phyloP scores from a whole-genome alignment of 2,888 invertebrate genomes.

The Neocrepidodera transversa region DNA sequence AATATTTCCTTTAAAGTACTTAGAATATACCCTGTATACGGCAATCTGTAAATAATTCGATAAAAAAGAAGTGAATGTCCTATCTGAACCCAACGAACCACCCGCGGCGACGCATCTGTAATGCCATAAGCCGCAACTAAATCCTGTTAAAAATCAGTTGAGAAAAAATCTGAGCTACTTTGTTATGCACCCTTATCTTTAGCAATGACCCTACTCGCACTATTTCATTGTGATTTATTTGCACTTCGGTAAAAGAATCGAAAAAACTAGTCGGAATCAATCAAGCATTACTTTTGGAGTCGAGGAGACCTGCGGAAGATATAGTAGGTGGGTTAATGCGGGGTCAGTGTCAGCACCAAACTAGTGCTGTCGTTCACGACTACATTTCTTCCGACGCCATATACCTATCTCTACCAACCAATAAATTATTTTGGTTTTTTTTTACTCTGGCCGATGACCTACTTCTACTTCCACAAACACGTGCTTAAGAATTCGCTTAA shows the following conservation, averaged over 20 bases:
- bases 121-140: slow-evolving; percentile 31
- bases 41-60: slow-evolving; percentile 18
- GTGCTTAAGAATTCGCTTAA: not conserved
- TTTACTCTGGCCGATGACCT: slow-evolving; percentile 5
- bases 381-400: slow-evolving; percentile 11
- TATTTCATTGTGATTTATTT: slow-evolving; percentile 63
- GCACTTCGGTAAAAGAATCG: slow-evolving; percentile 62
- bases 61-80: slow-evolving; percentile 16
- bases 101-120: slow-evolving; percentile 27
- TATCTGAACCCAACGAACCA: slow-evolving; percentile 6
- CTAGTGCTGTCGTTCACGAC: slow-evolving; percentile 27
- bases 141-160: slow-evolving; percentile 55
- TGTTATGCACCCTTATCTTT: slow-evolving; percentile 59
- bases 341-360: slow-evolving; percentile 53
- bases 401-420: slow-evolving; percentile 19
- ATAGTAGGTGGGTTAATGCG: slow-evolving; percentile 58
- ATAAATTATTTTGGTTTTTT: slow-evolving; percentile 24
- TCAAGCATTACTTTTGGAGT: slow-evolving; percentile 60
- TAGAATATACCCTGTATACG: slow-evolving; percentile 5
- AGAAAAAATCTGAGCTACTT: slow-evolving; percentile 58
- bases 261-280: slow-evolving; percentile 62
- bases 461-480: not conserved
- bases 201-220: slow-evolving; percentile 52
- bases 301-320: slow-evolving; percentile 60
- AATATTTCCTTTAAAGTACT: no score